Percentiles rank a stretch among this genome's conserved stretches.
These are phyloP conservation scores for Lasioglossum figueresi DNA, from an alignment of 2,888 invertebrate species.

Conservation along the genomic window DNA sequence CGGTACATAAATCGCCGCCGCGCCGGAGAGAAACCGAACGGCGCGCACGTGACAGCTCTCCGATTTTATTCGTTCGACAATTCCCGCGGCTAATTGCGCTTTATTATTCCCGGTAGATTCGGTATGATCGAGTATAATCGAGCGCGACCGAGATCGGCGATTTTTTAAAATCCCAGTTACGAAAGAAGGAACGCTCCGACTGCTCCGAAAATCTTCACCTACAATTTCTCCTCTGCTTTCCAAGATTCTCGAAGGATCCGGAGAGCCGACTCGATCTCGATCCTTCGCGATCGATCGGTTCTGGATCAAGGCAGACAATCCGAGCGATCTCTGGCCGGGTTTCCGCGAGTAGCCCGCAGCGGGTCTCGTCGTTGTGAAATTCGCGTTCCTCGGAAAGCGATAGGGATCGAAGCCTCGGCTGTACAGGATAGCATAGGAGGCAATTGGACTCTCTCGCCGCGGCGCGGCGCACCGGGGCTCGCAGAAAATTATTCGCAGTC, in stretches of 20 bases:
- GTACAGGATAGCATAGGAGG: background rate
- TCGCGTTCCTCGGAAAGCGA: slow-evolving; percentile 32
- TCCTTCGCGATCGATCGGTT: background rate
- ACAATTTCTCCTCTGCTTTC: background rate
- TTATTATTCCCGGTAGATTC: slow-evolving; percentile 29
- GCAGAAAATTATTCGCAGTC: slow-evolving; percentile 60
- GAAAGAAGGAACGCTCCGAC: too few relatives aligned
- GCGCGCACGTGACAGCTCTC: slow-evolving; percentile 36
- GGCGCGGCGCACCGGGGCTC: background rate
- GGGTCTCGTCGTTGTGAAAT: slow-evolving; percentile 34
- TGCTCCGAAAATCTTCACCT: background rate
- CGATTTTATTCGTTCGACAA: slow-evolving; percentile 43
- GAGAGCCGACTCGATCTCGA: background rate
- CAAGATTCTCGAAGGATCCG: background rate
- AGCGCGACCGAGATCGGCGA: too few relatives aligned
- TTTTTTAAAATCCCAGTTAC: too few relatives aligned
- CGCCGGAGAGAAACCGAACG: slow-evolving; percentile 22
- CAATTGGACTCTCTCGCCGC: background rate
- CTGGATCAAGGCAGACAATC: background rate
- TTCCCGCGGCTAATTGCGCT: background rate
- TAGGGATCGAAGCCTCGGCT: slow-evolving; percentile 28
- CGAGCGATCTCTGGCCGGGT: background rate
- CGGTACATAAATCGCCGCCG: slow-evolving; percentile 31
- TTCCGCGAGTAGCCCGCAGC: slow-evolving; percentile 1
- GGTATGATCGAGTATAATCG: too few relatives aligned